These are phyloP conservation scores for Bombus ignitus DNA, from an alignment of 1,140 invertebrate species.

Conservation along the genomic window DNA sequence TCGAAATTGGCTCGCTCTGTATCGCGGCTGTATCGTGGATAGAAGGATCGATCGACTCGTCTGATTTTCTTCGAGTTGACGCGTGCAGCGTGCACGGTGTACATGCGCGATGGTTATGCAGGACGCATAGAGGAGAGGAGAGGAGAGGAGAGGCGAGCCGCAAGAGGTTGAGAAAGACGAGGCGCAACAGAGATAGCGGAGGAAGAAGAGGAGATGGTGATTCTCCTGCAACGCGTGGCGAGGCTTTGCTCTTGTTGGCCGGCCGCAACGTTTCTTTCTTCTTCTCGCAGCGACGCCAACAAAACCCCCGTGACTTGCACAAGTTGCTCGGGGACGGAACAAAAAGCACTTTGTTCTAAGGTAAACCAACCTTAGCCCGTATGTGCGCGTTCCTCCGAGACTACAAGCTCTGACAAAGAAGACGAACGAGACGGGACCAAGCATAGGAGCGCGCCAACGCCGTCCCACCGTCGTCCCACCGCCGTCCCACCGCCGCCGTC, in stretches of 20 bases:
- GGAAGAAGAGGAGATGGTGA: conserved; percentile 5
- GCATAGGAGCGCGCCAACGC: not conserved
- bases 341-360: conserved; percentile 78
- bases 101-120: conserved; percentile 54
- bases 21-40: too few relatives aligned
- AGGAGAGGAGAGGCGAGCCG: conserved; percentile 6
- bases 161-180: too few relatives aligned
- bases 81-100: conserved; percentile 6
- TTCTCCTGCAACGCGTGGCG: conserved; percentile 63
- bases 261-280: conserved; percentile 11
- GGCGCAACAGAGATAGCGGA: too few relatives aligned
- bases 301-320: conserved; percentile 74
- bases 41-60: too few relatives aligned
- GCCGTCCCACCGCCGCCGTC: not conserved
- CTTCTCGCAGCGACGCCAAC: conserved; percentile 53
- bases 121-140: conserved; percentile 8
- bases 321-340: conserved; percentile 64
- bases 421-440: conserved; percentile 6
- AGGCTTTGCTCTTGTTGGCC: conserved; percentile 58
- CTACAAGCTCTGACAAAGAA: conserved; percentile 47
- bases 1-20: not conserved
- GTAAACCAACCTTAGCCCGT: conserved; percentile 70
- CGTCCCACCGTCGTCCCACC: not conserved
- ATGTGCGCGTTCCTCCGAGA: conserved; percentile 57
- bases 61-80: conserved; percentile 10